Base-by-base conservation (phyloP, 1,140 invertebrate genomes). In the Scaptomyza montana region DNA sequence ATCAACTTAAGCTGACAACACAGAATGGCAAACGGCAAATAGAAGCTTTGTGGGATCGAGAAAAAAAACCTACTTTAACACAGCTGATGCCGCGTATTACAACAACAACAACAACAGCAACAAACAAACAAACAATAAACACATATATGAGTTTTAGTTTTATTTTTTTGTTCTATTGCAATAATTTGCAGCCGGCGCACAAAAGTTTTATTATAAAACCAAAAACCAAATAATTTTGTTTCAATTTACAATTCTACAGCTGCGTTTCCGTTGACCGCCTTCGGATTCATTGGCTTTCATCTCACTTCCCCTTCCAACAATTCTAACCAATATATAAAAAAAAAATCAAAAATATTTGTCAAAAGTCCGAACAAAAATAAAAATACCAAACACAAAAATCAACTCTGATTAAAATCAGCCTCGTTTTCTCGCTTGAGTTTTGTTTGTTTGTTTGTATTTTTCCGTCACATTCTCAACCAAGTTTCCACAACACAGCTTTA, bases 221-320 rank as follows among this genome's bases (percentile, higher is more conserved):
- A 74, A 51, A 53, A 43, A 54, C 59, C 33, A 25, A 47, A 50
- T 8, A 50, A 65, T 62, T 61, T 80, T 80, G 5, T 43, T 33
- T 47, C 69, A 61, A 67, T 66, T 56, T 54, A 45, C 46, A 70
- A 61, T 61, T 65, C 50, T 59, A 41, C 46, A 71, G 53, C 69
- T 73, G 78, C 56, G 73, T 78, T 87, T 82, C 82, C 81, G 78
- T 78, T 87, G 81, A 64, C 75, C 70, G 78, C 54, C 74, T 74
- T 76, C 70, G 86, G 81, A 86, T 66, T 85, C 81, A 85, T 80
- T 64, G 51, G 50, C 33, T 36, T 46, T 41, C 60, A 39, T 12
- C 6, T 47, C n/a, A 12, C 30, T n/a, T 7, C 28, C 16, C n/a
- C 13, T 0, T 19, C 13, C n/a, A 19, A 9, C 19, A n/a, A 6